These are phyloP conservation scores for Varanus salvator DNA, from an alignment of 2,113 vertebrate species.

Conservation along the genomic window DNA sequence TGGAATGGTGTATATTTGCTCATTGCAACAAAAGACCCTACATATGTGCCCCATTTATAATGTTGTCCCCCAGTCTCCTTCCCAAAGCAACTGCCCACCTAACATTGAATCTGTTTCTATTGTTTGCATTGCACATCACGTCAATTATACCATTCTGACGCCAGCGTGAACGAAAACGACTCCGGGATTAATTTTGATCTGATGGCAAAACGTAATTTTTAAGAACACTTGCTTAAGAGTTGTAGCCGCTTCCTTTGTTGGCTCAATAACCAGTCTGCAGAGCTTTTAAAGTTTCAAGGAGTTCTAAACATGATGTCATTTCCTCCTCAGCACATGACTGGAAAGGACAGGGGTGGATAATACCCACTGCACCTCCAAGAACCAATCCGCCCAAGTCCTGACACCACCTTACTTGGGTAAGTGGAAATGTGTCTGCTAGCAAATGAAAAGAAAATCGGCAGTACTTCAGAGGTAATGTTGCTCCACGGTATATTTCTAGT, in stretches of 20 bases:
- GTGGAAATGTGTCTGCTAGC: slow-evolving; percentile 12
- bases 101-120: neutral
- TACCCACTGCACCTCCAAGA: slow-evolving; percentile 49
- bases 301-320: slow-evolving; percentile 33
- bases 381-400: slow-evolving; percentile 54
- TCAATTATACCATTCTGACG: slow-evolving; percentile 55
- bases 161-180: slow-evolving; percentile 47
- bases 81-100: neutral
- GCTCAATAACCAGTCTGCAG: neutral
- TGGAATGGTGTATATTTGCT: no score
- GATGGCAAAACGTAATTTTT: slow-evolving; percentile 22
- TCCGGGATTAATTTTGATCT: slow-evolving; percentile 29
- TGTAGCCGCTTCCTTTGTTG: slow-evolving; percentile 32
- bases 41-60: neutral
- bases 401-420: slow-evolving; percentile 75
- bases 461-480: accelerated
- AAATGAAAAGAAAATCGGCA: accelerated
- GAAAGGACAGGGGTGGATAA: slow-evolving; percentile 55
- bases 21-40: neutral
- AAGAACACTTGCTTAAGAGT: neutral
- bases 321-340: slow-evolving; percentile 71
- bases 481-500: accelerated
- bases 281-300: slow-evolving; percentile 2
- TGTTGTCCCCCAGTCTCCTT: slow-evolving; percentile 45
- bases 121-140: neutral